These are phyloP conservation scores for Nomada ruficornis DNA, from an alignment of 2,888 invertebrate genomes.

Conservation along the genomic window DNA sequence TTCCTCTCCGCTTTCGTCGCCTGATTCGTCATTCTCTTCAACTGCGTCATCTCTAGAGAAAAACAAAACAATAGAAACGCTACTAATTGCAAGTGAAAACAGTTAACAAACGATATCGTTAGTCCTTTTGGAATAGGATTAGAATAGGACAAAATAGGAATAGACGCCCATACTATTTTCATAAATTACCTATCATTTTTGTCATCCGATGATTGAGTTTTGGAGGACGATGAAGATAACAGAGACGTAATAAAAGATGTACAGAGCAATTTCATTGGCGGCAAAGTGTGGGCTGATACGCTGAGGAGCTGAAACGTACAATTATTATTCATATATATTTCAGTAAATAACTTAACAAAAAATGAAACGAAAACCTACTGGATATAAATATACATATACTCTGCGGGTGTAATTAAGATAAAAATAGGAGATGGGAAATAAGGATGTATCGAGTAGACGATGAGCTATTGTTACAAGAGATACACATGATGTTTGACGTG, in stretches of 20 bases:
- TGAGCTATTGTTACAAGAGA: neutral
- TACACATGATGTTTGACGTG: slow-evolving; percentile 19
- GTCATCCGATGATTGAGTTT: slow-evolving; percentile 62
- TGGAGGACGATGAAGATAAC: slow-evolving; percentile 63
- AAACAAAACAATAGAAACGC: neutral
- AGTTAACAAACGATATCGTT: too few species aligned
- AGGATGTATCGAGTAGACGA: neutral
- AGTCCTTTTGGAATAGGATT: too few species aligned
- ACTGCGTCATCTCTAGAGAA: slow-evolving; percentile 27
- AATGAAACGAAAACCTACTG: neutral
- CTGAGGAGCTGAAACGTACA: slow-evolving; percentile 75
- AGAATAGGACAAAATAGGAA: too few species aligned
- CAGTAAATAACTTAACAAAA: neutral
- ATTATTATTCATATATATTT: neutral
- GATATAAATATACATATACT: neutral
- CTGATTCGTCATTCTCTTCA: slow-evolving; percentile 30
- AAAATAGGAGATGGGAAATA: neutral
- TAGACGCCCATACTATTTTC: neutral
- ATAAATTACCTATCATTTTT: slow-evolving; percentile 65
- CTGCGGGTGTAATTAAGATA: neutral
- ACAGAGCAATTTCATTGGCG: slow-evolving; percentile 82
- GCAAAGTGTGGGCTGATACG: slow-evolving; percentile 83
- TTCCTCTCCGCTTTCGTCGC: slow-evolving; percentile 68
- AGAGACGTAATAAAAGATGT: slow-evolving; percentile 81
- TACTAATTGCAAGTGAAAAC: neutral